Evolutionary conservation across 2,797 vertebrate species (phyloP).

Genomic region (Microcaecilia unicolor): DNA sequence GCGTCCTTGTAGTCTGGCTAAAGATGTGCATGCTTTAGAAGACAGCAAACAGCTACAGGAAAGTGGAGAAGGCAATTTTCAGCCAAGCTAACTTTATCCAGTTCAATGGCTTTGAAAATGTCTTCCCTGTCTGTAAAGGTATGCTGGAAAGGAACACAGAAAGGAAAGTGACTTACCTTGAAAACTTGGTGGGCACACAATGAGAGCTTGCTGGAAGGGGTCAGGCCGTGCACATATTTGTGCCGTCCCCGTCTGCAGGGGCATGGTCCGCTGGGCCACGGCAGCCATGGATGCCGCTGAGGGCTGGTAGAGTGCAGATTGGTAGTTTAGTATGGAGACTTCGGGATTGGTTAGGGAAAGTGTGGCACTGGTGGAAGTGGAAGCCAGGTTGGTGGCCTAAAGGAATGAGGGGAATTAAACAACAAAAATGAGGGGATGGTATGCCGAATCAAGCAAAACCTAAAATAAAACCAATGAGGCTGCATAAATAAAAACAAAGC

Average conservation of each 20-base stretch:
- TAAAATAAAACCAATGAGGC: slow-evolving; percentile 13
- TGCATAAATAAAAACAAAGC: neutral
- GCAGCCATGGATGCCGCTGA: slow-evolving; percentile 92
- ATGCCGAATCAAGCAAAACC: slow-evolving; percentile 22
- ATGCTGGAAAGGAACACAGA: no score
- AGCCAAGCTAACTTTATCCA: no score
- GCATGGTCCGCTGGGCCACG: slow-evolving; percentile 93
- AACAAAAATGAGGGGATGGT: slow-evolving; percentile 60
- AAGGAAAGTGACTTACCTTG: slow-evolving; percentile 72
- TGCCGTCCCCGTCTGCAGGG: slow-evolving; percentile 83
- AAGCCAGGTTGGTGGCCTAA: slow-evolving; percentile 86
- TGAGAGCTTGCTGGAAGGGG: slow-evolving; percentile 98
- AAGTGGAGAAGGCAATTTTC: no score
- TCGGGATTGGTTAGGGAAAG: slow-evolving; percentile 92
- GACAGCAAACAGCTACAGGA: no score
- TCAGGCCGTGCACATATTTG: slow-evolving; percentile 93
- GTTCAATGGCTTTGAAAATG: no score
- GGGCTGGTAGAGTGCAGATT: slow-evolving; percentile 96
- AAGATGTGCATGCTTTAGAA: no score
- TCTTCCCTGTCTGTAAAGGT: no score
- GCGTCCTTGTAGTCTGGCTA: no score
- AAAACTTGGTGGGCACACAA: slow-evolving; percentile 97
- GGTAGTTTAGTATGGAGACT: slow-evolving; percentile 96
- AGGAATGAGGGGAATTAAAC: slow-evolving; percentile 77
- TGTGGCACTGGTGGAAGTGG: slow-evolving; percentile 93